Conservation (phyloP, 2,113 vertebrate species). For the Gambusia affinis region DNA sequence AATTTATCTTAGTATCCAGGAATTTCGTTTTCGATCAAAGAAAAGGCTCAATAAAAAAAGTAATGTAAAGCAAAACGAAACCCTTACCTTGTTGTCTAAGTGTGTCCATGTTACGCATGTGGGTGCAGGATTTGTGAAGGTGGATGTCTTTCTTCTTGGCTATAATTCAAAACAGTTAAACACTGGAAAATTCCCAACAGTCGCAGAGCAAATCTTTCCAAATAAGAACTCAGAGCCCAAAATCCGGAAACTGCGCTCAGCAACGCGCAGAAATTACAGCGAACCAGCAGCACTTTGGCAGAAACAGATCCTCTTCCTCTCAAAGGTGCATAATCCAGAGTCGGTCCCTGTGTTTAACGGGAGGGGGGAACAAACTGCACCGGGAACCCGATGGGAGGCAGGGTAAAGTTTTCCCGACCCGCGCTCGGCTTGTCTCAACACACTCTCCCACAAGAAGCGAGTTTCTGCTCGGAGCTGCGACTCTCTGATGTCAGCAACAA, state of each 20-base stretch:
- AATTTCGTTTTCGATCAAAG: background rate
- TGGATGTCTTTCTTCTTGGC: background rate
- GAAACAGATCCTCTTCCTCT: constrained; percentile 5
- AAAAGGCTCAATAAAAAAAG: too few relatives aligned
- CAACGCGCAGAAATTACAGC: constrained; percentile 41
- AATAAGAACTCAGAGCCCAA: constrained; percentile 35
- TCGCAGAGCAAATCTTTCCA: constrained; percentile 49
- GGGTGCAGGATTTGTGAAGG: constrained; percentile 37
- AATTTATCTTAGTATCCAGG: background rate
- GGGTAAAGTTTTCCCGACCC: constrained; percentile 72
- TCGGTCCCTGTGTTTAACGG: constrained; percentile 1
- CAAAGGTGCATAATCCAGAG: constrained; percentile 62
- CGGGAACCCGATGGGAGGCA: constrained; percentile 18
- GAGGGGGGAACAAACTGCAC: constrained; percentile 1
- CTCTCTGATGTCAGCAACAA: constrained; percentile 75
- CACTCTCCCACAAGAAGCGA: constrained; percentile 41
- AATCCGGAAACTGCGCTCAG: constrained; percentile 74
- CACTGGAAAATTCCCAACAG: constrained; percentile 55
- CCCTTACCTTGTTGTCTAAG: constrained; percentile 76
- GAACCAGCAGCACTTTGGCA: constrained; percentile 28
- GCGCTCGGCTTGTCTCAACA: constrained; percentile 46
- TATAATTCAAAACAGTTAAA: constrained; percentile 26
- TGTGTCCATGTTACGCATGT: constrained; percentile 64
- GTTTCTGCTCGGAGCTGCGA: constrained; percentile 58
- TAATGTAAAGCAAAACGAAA: background rate